These are phyloP conservation scores for Leuciscus waleckii DNA, from an alignment of 2,797 vertebrate genomes.

Conservation along the genomic window DNA sequence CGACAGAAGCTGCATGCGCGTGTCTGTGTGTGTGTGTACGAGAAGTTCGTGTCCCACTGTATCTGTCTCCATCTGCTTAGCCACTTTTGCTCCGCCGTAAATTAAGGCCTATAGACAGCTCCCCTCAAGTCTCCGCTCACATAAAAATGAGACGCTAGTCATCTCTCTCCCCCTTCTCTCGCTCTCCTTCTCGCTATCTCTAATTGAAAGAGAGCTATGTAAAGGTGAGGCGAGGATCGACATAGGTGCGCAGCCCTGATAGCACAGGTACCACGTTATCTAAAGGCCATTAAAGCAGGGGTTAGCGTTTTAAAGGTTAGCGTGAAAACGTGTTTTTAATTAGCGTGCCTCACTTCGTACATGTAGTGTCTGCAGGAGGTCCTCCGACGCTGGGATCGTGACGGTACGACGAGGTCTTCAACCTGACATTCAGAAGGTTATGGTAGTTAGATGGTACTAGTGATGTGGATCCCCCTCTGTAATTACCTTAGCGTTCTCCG, in stretches of 20 bases:
- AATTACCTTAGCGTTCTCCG: slow-evolving; percentile 51
- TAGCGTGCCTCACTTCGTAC: slow-evolving; percentile 59
- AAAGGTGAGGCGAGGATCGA: slow-evolving; percentile 58
- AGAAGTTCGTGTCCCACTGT: slow-evolving; percentile 69
- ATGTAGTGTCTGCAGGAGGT: slow-evolving; percentile 36
- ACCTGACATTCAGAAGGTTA: slow-evolving; percentile 57
- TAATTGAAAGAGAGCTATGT: slow-evolving; percentile 60
- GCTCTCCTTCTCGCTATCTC: slow-evolving; percentile 26
- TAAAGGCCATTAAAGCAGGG: slow-evolving; percentile 74
- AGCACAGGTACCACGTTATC: slow-evolving; percentile 66
- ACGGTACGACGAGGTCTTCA: slow-evolving; percentile 11
- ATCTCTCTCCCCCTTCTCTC: slow-evolving; percentile 41
- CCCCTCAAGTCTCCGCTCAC: slow-evolving; percentile 62
- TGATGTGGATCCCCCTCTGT: slow-evolving; percentile 40
- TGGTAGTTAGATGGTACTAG: slow-evolving; percentile 45
- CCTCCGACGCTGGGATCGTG: not conserved
- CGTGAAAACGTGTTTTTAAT: slow-evolving; percentile 71
- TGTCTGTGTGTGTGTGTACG: slow-evolving; percentile 57
- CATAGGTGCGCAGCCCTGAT: slow-evolving; percentile 52
- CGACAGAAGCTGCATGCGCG: slow-evolving; percentile 53
- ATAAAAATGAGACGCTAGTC: slow-evolving; percentile 62
- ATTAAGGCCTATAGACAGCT: slow-evolving; percentile 61
- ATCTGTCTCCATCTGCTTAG: slow-evolving; percentile 72
- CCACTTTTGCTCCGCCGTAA: slow-evolving; percentile 57
- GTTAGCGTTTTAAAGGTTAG: slow-evolving; percentile 75